Evolutionary conservation across 2,797 vertebrate species (phyloP), one percentile per base, ranked within the genome.

Genomic region (Nothura maculosa): DNA sequence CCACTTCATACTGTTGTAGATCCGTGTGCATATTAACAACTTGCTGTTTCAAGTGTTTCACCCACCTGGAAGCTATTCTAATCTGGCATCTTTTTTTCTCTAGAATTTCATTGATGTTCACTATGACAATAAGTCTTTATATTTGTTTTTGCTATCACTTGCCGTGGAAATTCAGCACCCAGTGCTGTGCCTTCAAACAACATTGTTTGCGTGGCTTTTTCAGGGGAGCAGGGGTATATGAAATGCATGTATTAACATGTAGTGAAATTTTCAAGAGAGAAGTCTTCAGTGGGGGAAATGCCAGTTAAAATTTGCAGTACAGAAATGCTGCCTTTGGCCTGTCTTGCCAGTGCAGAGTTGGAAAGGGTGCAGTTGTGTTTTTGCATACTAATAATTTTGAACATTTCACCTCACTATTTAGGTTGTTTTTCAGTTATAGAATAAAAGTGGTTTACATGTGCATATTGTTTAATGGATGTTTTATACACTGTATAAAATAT

Each of bases 251-350:
- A 40, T 69, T 7, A 14, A 34, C 30, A 13, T 30, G 14, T 28
- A 40, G 7, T 55, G 25, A 5, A 27, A 15, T 22, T 90, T 75
- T 86, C 47, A 40, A 57, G 4, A 28, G 36, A 27, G 61, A 58
- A 8, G 15, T 69, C 4, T 62, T 68, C 20, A 4, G 0, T 1
- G 5, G 17, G 25, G 10, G 89, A 62, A 88, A 61, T 27, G 1
- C 5, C 16, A 7, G 9, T 54, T 27, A 75, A 86, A 86, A 81
- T 58, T 75, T 79, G 4, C n/a, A 50, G 3, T 54, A 42, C 16
- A 73, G 30, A 70, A 74, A 76, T 48, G 25, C 30, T 77, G 22
- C 20, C 9, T 19, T 86, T 0, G 0, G 1, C 13, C 60, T 69
- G 12, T 45, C 11, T 64, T 30, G 13, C 38, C 0, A 0, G 54